These are phyloP conservation scores for Remorina albescens DNA, from an alignment of 2,797 vertebrate species.

Conservation along the genomic window DNA sequence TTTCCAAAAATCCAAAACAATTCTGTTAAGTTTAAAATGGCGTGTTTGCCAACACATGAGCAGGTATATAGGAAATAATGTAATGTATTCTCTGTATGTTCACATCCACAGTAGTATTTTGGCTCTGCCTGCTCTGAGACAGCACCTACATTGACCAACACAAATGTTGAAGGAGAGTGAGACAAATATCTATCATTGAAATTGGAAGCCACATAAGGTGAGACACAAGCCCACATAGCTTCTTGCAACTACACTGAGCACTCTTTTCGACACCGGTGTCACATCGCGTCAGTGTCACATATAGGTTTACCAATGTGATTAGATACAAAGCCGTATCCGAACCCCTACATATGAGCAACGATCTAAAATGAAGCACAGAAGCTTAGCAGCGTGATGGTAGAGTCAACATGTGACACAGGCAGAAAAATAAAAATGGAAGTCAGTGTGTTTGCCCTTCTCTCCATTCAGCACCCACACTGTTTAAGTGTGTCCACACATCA, in stretches of 20 bases:
- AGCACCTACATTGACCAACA: background rate
- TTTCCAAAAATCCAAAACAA: no score
- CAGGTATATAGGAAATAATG: no score
- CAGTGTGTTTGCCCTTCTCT: slow-evolving; percentile 7
- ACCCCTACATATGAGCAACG: slow-evolving; percentile 7
- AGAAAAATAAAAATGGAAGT: slow-evolving; percentile 26
- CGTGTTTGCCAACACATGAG: no score
- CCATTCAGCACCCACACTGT: slow-evolving; percentile 17
- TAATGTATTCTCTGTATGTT: no score
- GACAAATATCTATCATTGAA: background rate
- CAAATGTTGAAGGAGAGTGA: background rate
- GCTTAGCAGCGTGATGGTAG: background rate
- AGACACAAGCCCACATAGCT: background rate
- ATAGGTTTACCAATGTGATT: background rate
- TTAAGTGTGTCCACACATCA: slow-evolving; percentile 31
- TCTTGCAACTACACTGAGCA: background rate
- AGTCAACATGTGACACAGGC: slow-evolving; percentile 27
- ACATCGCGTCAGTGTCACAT: slow-evolving; percentile 10
- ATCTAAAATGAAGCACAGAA: background rate
- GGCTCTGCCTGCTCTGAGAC: background rate
- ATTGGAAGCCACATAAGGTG: background rate
- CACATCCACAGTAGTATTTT: background rate
- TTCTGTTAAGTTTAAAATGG: no score
- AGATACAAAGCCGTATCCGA: background rate
- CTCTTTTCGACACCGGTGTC: background rate